Evolutionary conservation across 2,888 invertebrate genomes (phyloP), one percentile per base, ranked within the genome.

Genomic region (Heliconius ethilla): DNA sequence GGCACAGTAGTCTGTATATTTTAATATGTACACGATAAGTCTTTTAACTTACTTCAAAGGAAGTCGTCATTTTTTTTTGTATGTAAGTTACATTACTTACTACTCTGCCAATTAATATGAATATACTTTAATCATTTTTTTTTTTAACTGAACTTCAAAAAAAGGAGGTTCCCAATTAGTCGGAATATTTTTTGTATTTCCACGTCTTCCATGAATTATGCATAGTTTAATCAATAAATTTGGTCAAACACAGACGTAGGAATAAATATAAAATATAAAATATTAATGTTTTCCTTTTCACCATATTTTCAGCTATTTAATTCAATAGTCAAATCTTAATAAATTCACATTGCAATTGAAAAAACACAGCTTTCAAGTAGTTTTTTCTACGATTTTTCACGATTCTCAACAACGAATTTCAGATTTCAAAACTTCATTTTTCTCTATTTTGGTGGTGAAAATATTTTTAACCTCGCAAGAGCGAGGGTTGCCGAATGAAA

Each of bases 401-500:
- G 66, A 33, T 69, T 69, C 55, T 63, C 37, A 51, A 63, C 55
- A 65, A 45, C 65, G 40, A 51, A 51, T 65, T 37, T 33, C 66
- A 55, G 45, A 37, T 59, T 59, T 37, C 15, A 77, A 73, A 70
- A 73, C 55, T 77, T 66, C 40, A 67, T 66, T 77, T 73, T 73
- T 27, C 40, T 73, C 72, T 76, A 59, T 77, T 77, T 77, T 77
- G 66, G 59, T 3, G 77, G 40, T 27, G 66, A 67, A 59, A 77
- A 77, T 73, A 73, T 77, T 77, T 73, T 77, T 67, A 73, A 59
- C 40, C 70, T 33, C 66, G 72, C 25, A 66, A 62, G 59, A 62
- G 33, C 76, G 76, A 65, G 65, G 72, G 59, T 67, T 74, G 77
- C 73, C 73, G 77, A 77, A 74, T 77, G 67, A 77, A 74, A 77